Percentiles rank a stretch among this genome's conserved stretches.
Evolutionary conservation across 2,797 vertebrate species (phyloP).

Genomic region (Yasuhikotakia modesta): DNA sequence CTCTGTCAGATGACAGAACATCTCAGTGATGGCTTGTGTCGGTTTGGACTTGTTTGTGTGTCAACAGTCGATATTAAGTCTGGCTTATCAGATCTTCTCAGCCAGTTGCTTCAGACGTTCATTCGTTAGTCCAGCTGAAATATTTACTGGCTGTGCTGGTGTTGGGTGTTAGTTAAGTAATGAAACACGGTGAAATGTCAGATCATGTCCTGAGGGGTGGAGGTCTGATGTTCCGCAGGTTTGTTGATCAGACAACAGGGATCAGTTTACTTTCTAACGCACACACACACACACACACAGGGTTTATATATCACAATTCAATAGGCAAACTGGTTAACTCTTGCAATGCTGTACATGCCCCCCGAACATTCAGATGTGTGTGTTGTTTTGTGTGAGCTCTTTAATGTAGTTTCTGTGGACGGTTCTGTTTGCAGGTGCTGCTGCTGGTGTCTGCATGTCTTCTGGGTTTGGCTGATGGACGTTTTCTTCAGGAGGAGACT

Average conservation of each 20-base stretch:
- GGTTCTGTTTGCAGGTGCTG: constrained; percentile 67
- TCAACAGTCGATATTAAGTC: constrained; percentile 57
- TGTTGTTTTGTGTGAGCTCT: too few relatives aligned
- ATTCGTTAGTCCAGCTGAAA: constrained; percentile 69
- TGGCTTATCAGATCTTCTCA: constrained; percentile 56
- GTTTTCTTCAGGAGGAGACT: constrained; percentile 55
- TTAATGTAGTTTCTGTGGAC: too few relatives aligned
- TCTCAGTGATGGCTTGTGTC: not conserved
- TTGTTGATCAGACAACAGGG: constrained; percentile 48
- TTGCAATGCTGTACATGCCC: not conserved
- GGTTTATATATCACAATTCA: constrained; percentile 45
- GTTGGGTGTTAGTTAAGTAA: constrained; percentile 71
- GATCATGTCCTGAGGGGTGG: constrained; percentile 36
- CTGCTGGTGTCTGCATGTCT: constrained; percentile 69
- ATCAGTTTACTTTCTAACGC: constrained; percentile 60
- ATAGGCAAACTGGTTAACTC: constrained; percentile 21
- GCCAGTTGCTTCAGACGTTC: constrained; percentile 63
- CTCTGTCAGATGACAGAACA: constrained; percentile 7
- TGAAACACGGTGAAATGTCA: constrained; percentile 64
- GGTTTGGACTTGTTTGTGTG: constrained; percentile 36
- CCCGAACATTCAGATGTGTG: not conserved
- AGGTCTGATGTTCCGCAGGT: constrained; percentile 3
- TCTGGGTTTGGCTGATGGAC: constrained; percentile 64
- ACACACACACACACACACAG: constrained; percentile 37
- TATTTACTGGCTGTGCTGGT: constrained; percentile 66